Conservation (phyloP, 1,140 invertebrate genomes). For the Monochamus saltuarius region DNA sequence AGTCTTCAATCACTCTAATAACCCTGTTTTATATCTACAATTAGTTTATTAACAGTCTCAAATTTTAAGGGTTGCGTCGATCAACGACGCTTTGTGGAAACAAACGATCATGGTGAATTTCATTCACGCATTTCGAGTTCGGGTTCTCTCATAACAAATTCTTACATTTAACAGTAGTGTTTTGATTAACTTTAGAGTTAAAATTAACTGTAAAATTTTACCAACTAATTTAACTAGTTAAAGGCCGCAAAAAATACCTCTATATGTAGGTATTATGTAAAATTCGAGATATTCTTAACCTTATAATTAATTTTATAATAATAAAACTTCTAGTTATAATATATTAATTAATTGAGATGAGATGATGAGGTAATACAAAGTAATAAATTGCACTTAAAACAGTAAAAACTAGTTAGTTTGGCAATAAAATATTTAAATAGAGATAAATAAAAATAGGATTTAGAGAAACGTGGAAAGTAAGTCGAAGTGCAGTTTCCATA, state of each 20-base stretch:
- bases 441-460: no score
- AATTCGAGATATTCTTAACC: conserved; percentile 37
- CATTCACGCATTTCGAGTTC: not conserved
- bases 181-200: not conserved
- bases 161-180: conserved; percentile 2
- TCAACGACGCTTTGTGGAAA: no score
- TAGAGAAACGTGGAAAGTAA: no score
- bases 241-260: conserved; percentile 26
- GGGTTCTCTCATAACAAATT: not conserved
- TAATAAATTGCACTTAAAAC: conserved; percentile 43
- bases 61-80: no score
- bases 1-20: no score
- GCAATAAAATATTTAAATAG: conserved; percentile 20
- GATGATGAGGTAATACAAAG: conserved; percentile 45
- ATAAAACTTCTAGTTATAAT: conserved; percentile 24
- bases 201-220: no score
- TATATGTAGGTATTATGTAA: conserved; percentile 24
- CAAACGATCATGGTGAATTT: not conserved
- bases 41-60: no score
- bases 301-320: conserved; percentile 27
- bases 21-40: no score
- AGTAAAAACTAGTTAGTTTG: conserved; percentile 40
- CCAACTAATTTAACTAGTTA: conserved; percentile 28
- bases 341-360: conserved; percentile 38
- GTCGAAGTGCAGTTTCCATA: no score